Conservation (phyloP, 2,797 vertebrate species). For the Gila robusta region DNA sequence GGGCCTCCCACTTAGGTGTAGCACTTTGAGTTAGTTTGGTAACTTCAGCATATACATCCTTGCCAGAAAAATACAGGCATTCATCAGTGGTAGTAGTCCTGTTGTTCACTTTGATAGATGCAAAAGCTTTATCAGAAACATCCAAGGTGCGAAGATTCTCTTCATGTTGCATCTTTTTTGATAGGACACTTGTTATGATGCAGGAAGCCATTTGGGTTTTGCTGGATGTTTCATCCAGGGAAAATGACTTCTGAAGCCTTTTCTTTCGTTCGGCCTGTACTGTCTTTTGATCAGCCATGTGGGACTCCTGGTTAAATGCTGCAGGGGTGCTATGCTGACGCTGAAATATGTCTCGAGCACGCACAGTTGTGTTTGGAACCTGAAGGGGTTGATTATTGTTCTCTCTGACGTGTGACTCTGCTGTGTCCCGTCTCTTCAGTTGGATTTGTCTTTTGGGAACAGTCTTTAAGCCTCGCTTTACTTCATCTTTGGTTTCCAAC, state of each 20-base stretch:
- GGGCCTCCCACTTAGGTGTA: constrained; percentile 40
- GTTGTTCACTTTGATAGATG: constrained; percentile 45
- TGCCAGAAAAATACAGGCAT: constrained; percentile 32
- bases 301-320: constrained; percentile 61
- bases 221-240: constrained; percentile 78
- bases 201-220: constrained; percentile 86
- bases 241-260: constrained; percentile 84
- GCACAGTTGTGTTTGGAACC: constrained; percentile 3
- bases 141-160: constrained; percentile 74
- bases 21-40: constrained; percentile 40
- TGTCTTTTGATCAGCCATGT: constrained; percentile 33
- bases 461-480: constrained; percentile 77
- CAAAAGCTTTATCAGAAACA: constrained; percentile 53
- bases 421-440: constrained; percentile 80
- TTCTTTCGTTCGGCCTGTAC: constrained; percentile 58
- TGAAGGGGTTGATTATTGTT: constrained; percentile 54
- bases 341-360: constrained; percentile 72
- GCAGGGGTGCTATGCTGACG: constrained; percentile 78
- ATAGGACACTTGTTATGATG: constrained; percentile 85
- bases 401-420: constrained; percentile 65
- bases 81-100: constrained; percentile 15
- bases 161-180: constrained; percentile 88
- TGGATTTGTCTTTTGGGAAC: constrained; percentile 92
- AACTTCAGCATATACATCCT: constrained; percentile 43
- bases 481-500: constrained; percentile 74